A percentile compares a stretch with the other conserved stretches of the same genome.
phyloP scores from a whole-genome alignment of 1,140 invertebrate genomes.

The Aphidius gifuensis region DNA sequence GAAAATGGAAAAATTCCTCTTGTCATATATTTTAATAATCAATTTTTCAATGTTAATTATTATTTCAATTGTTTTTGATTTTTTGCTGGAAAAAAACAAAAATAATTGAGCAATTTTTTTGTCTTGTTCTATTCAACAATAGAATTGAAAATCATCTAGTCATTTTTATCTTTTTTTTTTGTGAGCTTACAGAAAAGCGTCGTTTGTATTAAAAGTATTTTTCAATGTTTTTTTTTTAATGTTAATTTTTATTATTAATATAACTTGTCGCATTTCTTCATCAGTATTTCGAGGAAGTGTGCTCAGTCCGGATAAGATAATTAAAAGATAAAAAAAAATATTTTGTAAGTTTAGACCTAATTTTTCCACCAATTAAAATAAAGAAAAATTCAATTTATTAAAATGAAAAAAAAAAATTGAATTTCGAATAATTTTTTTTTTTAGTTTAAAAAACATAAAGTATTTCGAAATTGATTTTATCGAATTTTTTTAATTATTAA shows the following conservation, averaged over 20 bases:
- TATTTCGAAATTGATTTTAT: background rate
- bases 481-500: background rate
- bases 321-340: background rate
- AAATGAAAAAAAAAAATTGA: too few species aligned
- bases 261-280: background rate
- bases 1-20: too few species aligned
- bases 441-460: background rate
- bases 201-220: background rate
- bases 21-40: too few species aligned
- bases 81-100: too few species aligned
- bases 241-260: background rate
- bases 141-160: constrained; percentile 2
- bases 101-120: too few species aligned
- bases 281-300: constrained; percentile 10
- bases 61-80: too few species aligned
- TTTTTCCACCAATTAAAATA: background rate
- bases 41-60: too few species aligned
- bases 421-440: constrained; percentile 1
- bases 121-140: background rate
- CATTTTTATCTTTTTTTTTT: constrained; percentile 9
- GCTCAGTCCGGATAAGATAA: constrained; percentile 14
- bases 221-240: background rate
- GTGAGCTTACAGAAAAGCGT: background rate
- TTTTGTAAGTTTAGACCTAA: constrained; percentile 6
- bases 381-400: background rate